phyloP scores from a whole-genome alignment of 2,113 vertebrate species.

The Bubo bubo region DNA sequence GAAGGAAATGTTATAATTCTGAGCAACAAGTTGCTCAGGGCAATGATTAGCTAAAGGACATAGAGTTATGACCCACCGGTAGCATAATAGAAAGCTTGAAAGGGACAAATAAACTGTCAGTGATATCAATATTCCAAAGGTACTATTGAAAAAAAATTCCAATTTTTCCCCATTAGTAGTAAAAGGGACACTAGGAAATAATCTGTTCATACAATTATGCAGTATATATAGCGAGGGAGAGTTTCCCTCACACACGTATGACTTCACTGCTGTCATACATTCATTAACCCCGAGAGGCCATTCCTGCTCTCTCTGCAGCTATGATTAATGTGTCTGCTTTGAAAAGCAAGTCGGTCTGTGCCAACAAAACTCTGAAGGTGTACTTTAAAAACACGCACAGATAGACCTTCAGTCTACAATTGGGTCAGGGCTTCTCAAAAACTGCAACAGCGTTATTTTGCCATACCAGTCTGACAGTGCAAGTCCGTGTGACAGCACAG shows the following conservation, averaged over 20 bases:
- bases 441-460: background rate
- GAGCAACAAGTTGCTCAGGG: background rate
- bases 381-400: background rate
- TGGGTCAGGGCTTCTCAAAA: background rate
- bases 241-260: background rate
- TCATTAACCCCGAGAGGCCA: rapidly evolving
- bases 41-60: background rate
- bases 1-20: background rate
- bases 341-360: background rate
- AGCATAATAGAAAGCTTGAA: background rate
- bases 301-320: background rate
- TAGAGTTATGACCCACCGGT: background rate
- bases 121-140: background rate
- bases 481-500: rapidly evolving
- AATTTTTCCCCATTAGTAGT: background rate
- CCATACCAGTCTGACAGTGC: rapidly evolving
- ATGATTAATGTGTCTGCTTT: background rate
- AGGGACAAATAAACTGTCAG: background rate
- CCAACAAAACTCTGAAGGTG: background rate
- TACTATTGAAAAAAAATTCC: rapidly evolving
- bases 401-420: background rate
- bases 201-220: background rate
- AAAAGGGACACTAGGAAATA: background rate
- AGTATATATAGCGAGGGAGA: background rate
- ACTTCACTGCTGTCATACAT: background rate